Base-by-base conservation (phyloP, 2,888 invertebrate genomes). In the Stegophylla sp. region DNA sequence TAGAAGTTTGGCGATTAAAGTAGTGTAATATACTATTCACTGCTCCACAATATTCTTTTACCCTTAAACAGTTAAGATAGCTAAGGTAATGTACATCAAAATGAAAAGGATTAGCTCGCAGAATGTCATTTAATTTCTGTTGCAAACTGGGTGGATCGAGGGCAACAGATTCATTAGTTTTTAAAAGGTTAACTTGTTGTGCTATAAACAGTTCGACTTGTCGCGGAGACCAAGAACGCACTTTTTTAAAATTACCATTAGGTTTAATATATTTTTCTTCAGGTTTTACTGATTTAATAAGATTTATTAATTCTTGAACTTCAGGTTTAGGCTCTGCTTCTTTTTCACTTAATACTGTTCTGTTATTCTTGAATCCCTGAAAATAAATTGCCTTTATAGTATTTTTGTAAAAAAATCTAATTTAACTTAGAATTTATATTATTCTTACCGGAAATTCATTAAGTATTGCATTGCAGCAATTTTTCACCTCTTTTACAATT, bases 151-250 rank as follows among this genome's bases (percentile, higher is more conserved):
- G 89, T 0, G 96, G 93, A 3, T 91, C 88, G 84, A 95, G 86
- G 0, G 96, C 95, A 85, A 92, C 91, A 73, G 90, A 90, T 85
- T 95, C 94, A 86, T 95, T 93, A 64, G 92, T 93, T 86, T 93
- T 92, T 76, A 97, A 86, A 75, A 95, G 88, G 83, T 92, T 91
- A 13, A 94, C 94, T 87, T 96, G 96, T 85, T 94, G 93, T 0
- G 94, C 92, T 81, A 96, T 92, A 85, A 96, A 94, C 71, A 94
- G 88, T 86, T 96, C 96, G 0, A 96, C 95, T 87, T 96, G 96
- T 84, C 93, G 92, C 83, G 92, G 91, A 1, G 95, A 94, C 94
- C 94, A 94, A 82, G 20, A 83, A 81, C 73, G 82, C 41, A 71
- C 79, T 66, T 82, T 82, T 0, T 64, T 51, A 1, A 71, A 75